A percentile compares a stretch with the other conserved stretches of the same genome.
These are phyloP conservation scores for Synergus japonicus DNA, from an alignment of 2,888 invertebrate species.

Conservation along the genomic window DNA sequence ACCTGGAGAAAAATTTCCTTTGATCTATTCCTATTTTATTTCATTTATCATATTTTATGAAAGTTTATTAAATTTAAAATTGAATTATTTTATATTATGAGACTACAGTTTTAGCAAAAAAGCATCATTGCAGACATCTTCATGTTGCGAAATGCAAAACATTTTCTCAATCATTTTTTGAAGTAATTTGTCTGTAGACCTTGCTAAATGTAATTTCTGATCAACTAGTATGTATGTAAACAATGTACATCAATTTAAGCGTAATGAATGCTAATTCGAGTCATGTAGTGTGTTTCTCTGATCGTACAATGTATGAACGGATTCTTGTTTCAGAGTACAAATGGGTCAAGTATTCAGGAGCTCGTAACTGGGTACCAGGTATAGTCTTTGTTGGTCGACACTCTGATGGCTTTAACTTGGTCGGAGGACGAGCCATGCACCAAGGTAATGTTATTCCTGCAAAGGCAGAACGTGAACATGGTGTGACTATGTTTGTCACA, in stretches of 20 bases:
- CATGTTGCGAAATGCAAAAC: too few relatives aligned
- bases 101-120: too few relatives aligned
- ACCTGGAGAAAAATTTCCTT: too few relatives aligned
- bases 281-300: constrained; percentile 7
- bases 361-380: constrained; percentile 58
- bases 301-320: constrained; percentile 30
- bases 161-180: too few relatives aligned
- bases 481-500: constrained; percentile 59
- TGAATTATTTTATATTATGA: too few relatives aligned
- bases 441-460: constrained; percentile 61
- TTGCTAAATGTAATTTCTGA: not conserved
- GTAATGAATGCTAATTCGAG: constrained; percentile 3
- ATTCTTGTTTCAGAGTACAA: constrained; percentile 59
- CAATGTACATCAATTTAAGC: not conserved
- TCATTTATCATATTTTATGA: too few relatives aligned
- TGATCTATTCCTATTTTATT: too few relatives aligned
- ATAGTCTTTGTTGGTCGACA: constrained; percentile 72
- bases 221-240: not conserved
- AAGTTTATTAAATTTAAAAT: too few relatives aligned
- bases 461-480: constrained; percentile 61
- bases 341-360: constrained; percentile 65
- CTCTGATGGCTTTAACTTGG: constrained; percentile 71
- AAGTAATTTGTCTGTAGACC: not conserved
- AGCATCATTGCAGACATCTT: too few relatives aligned
- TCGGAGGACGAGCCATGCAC: constrained; percentile 68